phyloP scores from a whole-genome alignment of 2,888 invertebrate species.

The Temnothorax unifasciatus region DNA sequence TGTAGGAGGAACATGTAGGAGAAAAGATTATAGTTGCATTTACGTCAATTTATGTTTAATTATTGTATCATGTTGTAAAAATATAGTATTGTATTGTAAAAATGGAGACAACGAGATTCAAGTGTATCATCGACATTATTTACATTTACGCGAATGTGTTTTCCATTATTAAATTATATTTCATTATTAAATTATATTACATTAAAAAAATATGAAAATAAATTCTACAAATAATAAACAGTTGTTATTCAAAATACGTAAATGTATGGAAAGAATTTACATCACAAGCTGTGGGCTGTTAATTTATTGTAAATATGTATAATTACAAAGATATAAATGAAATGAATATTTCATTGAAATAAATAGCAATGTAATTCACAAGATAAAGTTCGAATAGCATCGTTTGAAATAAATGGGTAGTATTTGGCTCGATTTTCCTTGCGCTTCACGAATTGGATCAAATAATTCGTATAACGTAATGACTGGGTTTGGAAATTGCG shows the following conservation, averaged over 20 bases:
- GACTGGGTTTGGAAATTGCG: not conserved
- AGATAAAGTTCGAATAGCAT: not conserved
- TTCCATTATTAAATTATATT: constrained; percentile 1
- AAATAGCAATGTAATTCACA: too few relatives aligned
- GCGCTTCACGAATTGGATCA: not conserved
- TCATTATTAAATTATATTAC: not conserved
- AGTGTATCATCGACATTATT: not conserved
- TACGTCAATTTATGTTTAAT: not conserved
- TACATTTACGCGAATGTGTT: not conserved
- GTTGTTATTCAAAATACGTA: not conserved
- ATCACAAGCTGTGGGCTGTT: not conserved
- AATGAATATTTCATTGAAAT: not conserved
- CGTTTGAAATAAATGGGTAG: not conserved
- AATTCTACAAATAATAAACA: not conserved
- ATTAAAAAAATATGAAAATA: not conserved
- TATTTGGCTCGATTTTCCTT: not conserved
- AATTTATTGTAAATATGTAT: not conserved
- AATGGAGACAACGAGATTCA: not conserved
- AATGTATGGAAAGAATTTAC: not conserved
- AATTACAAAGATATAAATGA: not conserved
- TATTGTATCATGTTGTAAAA: not conserved
- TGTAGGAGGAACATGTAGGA: too few relatives aligned
- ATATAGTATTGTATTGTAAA: not conserved
- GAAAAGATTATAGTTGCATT: not conserved
- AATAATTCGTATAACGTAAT: not conserved